Conservation (phyloP, 2,888 invertebrate species). For the Mesoligia furuncula region DNA sequence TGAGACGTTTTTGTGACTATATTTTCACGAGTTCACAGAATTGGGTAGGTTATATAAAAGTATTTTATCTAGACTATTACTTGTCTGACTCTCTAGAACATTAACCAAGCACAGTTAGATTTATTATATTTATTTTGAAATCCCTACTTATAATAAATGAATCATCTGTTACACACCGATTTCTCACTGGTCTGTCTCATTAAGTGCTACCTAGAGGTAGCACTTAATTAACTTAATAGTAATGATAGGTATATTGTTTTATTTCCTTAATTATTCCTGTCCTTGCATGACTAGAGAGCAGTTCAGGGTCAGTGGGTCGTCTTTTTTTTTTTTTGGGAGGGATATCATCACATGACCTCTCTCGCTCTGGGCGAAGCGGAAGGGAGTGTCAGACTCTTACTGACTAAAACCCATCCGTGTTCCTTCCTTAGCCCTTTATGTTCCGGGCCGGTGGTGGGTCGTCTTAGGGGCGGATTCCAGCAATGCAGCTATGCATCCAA, state of each 20-base stretch:
- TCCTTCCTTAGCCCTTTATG: too few species aligned
- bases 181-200: too few species aligned
- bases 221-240: not conserved
- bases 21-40: conserved; percentile 39
- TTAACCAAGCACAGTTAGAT: conserved; percentile 10
- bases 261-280: not conserved
- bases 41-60: conserved; percentile 40
- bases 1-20: conserved; percentile 38
- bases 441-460: too few species aligned
- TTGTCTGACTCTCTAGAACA: conserved; percentile 14
- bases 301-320: too few species aligned
- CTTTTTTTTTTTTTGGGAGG: too few species aligned
- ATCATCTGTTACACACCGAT: not conserved
- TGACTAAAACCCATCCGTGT: too few species aligned
- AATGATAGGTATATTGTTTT: too few species aligned
- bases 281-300: not conserved
- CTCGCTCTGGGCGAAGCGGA: too few species aligned
- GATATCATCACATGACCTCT: too few species aligned
- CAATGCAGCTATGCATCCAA: not conserved
- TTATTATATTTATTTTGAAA: conserved; percentile 10
- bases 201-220: too few species aligned
- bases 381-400: too few species aligned
- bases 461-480: not conserved
- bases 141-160: not conserved
- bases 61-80: conserved; percentile 21